These are phyloP conservation scores for Tigriopus californicus DNA, from an alignment of 2,888 invertebrate species.

Conservation along the genomic window DNA sequence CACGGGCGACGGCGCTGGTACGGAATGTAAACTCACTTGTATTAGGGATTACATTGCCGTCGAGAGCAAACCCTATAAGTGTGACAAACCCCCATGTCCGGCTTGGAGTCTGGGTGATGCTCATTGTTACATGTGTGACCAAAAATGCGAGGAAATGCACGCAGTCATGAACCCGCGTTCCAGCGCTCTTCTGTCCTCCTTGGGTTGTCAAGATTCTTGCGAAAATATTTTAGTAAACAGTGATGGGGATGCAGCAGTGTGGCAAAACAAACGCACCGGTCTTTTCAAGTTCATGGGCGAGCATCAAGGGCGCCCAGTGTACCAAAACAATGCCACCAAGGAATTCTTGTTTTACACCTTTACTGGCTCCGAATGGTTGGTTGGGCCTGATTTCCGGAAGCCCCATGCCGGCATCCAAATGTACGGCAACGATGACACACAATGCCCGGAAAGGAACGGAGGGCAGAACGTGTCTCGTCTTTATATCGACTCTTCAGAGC, in stretches of 20 bases:
- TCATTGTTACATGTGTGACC: conserved; percentile 12
- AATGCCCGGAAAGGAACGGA: conserved; percentile 5
- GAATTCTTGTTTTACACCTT: conserved; percentile 7
- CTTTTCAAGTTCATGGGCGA: conserved; percentile 8
- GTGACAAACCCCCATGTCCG: neutral
- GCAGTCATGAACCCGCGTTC: neutral
- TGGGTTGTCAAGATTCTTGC: conserved; percentile 1
- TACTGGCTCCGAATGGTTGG: conserved; percentile 5
- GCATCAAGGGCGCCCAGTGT: conserved; percentile 11
- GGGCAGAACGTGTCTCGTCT: conserved; percentile 5
- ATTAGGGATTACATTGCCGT: conserved; percentile 6
- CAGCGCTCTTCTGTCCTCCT: neutral
- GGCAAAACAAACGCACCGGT: conserved; percentile 15
- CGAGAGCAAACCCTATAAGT: neutral
- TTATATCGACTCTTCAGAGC: conserved; percentile 12
- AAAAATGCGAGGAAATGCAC: neutral
- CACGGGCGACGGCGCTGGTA: neutral
- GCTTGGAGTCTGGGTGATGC: neutral
- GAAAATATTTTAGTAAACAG: conserved; percentile 7
- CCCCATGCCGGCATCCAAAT: conserved; percentile 9
- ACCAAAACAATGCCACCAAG: conserved; percentile 12
- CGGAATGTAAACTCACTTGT: neutral
- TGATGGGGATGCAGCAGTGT: conserved; percentile 10
- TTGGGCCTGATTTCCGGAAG: conserved; percentile 12
- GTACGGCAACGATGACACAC: conserved; percentile 2